Conservation (phyloP, 2,888 invertebrate species). For the Tanytarsus gracilentus region DNA sequence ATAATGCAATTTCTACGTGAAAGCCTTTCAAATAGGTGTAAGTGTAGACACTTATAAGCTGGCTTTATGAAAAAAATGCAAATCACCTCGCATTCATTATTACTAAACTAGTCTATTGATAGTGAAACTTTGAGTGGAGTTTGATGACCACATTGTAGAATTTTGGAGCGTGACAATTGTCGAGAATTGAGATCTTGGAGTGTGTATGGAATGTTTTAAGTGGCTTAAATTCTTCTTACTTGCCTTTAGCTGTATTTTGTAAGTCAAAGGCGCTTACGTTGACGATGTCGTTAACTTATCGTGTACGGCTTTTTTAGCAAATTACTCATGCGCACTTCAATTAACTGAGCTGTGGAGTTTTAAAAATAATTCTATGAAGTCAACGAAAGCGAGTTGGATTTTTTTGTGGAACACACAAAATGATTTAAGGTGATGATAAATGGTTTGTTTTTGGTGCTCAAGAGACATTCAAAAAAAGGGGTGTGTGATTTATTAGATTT, state of each 20-base stretch:
- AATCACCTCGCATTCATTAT: slow-evolving; percentile 12
- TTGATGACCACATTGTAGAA: not conserved
- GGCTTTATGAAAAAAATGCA: not conserved
- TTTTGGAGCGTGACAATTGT: not conserved
- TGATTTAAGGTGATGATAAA: no score
- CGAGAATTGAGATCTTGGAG: no score
- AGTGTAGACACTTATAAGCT: not conserved
- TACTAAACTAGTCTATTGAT: slow-evolving; percentile 17
- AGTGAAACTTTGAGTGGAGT: slow-evolving; percentile 13
- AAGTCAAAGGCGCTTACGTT: not conserved
- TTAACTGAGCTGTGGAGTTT: not conserved
- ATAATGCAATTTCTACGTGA: not conserved
- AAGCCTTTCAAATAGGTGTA: no score
- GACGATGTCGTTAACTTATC: not conserved
- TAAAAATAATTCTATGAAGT: not conserved
- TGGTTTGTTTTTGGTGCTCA: no score
- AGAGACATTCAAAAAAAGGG: no score
- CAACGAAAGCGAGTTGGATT: no score
- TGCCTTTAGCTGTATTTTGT: not conserved
- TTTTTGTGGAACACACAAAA: no score
- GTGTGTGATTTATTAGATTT: no score
- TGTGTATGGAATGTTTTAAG: no score
- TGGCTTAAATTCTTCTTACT: no score
- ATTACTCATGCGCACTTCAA: not conserved
- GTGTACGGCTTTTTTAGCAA: not conserved